Base-by-base conservation (phyloP, 2,113 vertebrate species). In the Siphamia tubifer region DNA sequence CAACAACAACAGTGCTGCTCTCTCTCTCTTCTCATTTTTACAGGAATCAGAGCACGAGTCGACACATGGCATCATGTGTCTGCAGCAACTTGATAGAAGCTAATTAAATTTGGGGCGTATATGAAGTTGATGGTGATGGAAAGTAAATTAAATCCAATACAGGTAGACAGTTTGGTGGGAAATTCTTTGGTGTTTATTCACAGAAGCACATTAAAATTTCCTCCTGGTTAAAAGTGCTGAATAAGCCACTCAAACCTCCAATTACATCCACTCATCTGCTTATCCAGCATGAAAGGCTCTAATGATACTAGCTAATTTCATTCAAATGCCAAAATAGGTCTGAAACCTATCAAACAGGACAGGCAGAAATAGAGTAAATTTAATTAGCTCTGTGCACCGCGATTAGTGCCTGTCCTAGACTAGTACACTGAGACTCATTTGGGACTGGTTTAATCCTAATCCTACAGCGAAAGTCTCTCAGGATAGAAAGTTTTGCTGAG, bases 371-470 rank as follows among this genome's bases (percentile, higher is more conserved):
- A 83, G 64, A 39, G 45, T 64, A 2, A 16, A 58, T 80, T 84
- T 43, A 82, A 86, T 82, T 78, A 71, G 70, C 63, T 43, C 11
- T 34, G 31, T 74, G 69, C 8, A 23, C 45, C 45, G 15, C 61
- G 65, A 85, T 83, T 72, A 74, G 55, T 31, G 44, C 47, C 36
- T 36, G 40, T 51, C 61, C 52, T 72, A 54, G 52, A 17, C 68
- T n/a, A 30, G 65, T 49, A 53, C 76, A 64, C 13, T 20, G 66
- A 74, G 77, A 74, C 61, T 58, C 60, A 76, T 64, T 66, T 5
- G 8, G 43, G 55, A 57, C 68, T n/a, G 58, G 30, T 73, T 75
- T 85, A 88, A 86, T 87, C 84, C 88, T 89, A 87, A 90, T 89
- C 79, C 76, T 31, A 28, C 43, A 11, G 28, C 45, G 45, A 82